Evolutionary conservation across 2,113 vertebrate genomes (phyloP).

Genomic region (Bungarus multicinctus): DNA sequence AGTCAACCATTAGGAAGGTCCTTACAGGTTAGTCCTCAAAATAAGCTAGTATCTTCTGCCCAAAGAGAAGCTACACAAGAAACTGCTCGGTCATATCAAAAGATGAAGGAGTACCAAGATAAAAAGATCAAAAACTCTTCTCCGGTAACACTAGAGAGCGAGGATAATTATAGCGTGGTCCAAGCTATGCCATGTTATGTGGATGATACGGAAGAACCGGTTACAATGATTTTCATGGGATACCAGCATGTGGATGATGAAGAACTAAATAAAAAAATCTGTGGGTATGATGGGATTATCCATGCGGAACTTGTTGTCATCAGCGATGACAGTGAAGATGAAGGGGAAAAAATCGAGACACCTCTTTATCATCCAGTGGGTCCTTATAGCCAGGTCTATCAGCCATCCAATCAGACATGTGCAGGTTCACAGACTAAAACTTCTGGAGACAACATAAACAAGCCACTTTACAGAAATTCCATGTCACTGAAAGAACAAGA

Average conservation of each 20-base stretch:
- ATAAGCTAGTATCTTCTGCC: slow-evolving; percentile 9
- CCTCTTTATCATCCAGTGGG: slow-evolving; percentile 78
- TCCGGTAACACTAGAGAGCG: slow-evolving; percentile 42
- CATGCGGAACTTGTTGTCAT: slow-evolving; percentile 89
- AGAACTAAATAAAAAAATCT: slow-evolving; percentile 49
- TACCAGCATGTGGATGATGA: slow-evolving; percentile 83
- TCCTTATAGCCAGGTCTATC: slow-evolving; percentile 78
- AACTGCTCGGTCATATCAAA: slow-evolving; percentile 43
- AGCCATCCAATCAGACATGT: slow-evolving; percentile 66
- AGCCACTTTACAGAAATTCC: slow-evolving; percentile 66
- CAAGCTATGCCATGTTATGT: slow-evolving; percentile 70
- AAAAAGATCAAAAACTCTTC: slow-evolving; percentile 41
- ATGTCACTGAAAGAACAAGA: slow-evolving; percentile 75
- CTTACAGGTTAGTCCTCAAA: slow-evolving; percentile 26
- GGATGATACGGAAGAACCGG: slow-evolving; percentile 67
- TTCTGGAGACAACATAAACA: slow-evolving; percentile 44
- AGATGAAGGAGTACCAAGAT: slow-evolving; percentile 42
- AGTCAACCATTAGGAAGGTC: slow-evolving; percentile 29
- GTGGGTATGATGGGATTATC: slow-evolving; percentile 79
- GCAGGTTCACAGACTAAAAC: slow-evolving; percentile 46
- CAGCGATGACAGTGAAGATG: slow-evolving; percentile 72
- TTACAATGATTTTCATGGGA: slow-evolving; percentile 98
- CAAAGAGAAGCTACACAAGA: slow-evolving; percentile 32
- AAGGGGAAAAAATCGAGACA: slow-evolving; percentile 52
- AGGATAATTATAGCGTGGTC: slow-evolving; percentile 68